Conservation (phyloP, 2,113 vertebrate species). For the Catharus bicknelli region DNA sequence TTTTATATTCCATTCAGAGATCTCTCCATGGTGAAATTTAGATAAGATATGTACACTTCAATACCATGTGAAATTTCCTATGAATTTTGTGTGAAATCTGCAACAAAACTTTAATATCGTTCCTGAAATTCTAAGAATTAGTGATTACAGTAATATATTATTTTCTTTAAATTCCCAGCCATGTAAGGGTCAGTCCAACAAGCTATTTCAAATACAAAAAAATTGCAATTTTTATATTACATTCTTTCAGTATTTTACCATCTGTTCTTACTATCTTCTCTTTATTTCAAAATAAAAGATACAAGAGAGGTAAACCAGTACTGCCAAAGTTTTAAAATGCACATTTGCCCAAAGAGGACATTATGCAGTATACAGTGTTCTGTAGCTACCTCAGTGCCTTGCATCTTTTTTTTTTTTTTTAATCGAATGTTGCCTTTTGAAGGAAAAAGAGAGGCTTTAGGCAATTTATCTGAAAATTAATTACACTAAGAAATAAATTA, state of each 20-base stretch:
- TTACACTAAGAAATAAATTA: background rate
- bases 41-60: background rate
- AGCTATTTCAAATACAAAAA: background rate
- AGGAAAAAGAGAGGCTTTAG: background rate
- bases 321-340: background rate
- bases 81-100: background rate
- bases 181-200: background rate
- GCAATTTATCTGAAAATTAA: background rate
- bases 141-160: background rate
- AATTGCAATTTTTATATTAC: background rate
- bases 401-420: background rate
- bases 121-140: background rate
- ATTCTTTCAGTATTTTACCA: background rate
- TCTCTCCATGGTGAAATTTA: background rate
- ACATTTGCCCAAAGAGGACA: background rate
- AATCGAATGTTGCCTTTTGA: background rate
- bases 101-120: background rate
- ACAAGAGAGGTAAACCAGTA: background rate
- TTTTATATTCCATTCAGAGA: fast-evolving
- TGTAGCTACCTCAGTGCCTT: background rate
- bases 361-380: background rate
- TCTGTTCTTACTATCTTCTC: background rate
- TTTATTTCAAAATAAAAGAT: background rate
- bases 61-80: background rate
- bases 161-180: background rate